A percentile compares a stretch with the other conserved stretches of the same genome.
Conservation (phyloP, 2,888 invertebrate species). For the Sussaba pulchella region DNA sequence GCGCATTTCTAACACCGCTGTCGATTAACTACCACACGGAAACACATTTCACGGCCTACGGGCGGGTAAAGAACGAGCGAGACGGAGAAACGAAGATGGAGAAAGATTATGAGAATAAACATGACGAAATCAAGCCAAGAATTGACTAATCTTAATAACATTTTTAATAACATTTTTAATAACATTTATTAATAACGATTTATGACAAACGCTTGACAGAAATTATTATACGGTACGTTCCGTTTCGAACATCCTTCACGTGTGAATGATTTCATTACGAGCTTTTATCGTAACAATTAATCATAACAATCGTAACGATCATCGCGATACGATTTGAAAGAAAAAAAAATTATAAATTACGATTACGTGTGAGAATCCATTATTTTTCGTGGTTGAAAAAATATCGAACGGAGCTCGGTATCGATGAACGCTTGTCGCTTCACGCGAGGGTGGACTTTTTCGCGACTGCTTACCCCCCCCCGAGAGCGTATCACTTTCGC, state of each 20-base stretch:
- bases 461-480: slow-evolving; percentile 1
- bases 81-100: slow-evolving; percentile 11
- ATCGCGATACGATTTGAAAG: not conserved
- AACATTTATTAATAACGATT: slow-evolving; percentile 24
- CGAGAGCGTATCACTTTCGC: slow-evolving; percentile 32
- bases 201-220: slow-evolving; percentile 52
- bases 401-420: not conserved
- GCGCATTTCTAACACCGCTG: slow-evolving; percentile 17
- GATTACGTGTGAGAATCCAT: slow-evolving; percentile 28
- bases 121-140: slow-evolving; percentile 52
- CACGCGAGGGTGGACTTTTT: slow-evolving; percentile 37
- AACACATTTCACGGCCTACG: slow-evolving; percentile 20
- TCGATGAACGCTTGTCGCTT: slow-evolving; percentile 3
- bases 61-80: slow-evolving; percentile 12
- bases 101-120: slow-evolving; percentile 15
- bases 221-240: slow-evolving; percentile 51
- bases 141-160: slow-evolving; percentile 60
- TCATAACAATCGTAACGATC: too few species aligned
- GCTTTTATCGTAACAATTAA: slow-evolving; percentile 2
- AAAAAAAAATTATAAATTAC: not conserved
- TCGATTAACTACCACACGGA: slow-evolving; percentile 15
- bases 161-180: not conserved
- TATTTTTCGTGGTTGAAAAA: not conserved
- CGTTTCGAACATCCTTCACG: slow-evolving; percentile 52
- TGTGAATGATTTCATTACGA: slow-evolving; percentile 41